These are phyloP conservation scores for Tachina lurida DNA, from an alignment of 2,888 invertebrate genomes.

Conservation along the genomic window DNA sequence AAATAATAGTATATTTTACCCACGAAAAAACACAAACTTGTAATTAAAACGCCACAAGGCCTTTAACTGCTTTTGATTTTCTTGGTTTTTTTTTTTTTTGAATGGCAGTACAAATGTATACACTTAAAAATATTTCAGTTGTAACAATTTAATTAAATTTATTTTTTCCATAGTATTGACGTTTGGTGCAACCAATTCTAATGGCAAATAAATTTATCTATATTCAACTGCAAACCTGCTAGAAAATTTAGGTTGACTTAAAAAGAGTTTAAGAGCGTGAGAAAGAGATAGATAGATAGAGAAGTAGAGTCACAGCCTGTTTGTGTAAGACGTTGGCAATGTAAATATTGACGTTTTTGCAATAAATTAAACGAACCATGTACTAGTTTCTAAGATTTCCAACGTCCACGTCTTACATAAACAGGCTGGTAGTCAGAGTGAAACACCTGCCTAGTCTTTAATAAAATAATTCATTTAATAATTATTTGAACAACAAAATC, in stretches of 20 bases:
- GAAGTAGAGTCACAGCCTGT: neutral
- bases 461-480: constrained; percentile 63
- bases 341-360: no score
- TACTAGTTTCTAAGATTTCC: no score
- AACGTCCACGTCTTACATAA: no score
- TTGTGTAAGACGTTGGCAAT: no score
- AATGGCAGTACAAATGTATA: neutral
- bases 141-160: constrained; percentile 30
- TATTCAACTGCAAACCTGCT: constrained; percentile 4
- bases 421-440: no score
- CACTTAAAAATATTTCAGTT: neutral
- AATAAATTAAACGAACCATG: no score
- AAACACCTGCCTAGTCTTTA: constrained; percentile 1
- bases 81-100: neutral
- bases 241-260: neutral
- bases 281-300: neutral
- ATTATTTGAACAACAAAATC: constrained; percentile 65
- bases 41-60: constrained; percentile 65
- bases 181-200: neutral
- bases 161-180: constrained; percentile 37
- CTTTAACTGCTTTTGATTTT: constrained; percentile 34
- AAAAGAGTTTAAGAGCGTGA: neutral
- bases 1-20: neutral
- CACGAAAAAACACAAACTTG: neutral
- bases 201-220: constrained; percentile 21